A percentile compares a stretch with the other conserved stretches of the same genome.
These are phyloP conservation scores for Mystacides longicornis DNA, from an alignment of 2,888 invertebrate species.

Conservation along the genomic window DNA sequence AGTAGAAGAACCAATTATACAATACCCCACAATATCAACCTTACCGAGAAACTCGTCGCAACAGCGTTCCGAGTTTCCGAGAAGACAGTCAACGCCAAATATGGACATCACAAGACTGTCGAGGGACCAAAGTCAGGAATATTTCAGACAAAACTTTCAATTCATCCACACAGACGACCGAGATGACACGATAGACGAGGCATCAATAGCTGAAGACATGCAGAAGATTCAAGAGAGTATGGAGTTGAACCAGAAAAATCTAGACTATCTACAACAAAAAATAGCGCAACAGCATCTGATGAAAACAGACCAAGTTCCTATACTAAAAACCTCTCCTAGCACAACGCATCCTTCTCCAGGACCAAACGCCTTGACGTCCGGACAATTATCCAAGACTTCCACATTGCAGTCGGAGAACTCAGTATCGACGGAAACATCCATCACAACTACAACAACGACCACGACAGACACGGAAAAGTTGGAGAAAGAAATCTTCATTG, in stretches of 20 bases:
- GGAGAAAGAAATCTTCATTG: slow-evolving; percentile 77
- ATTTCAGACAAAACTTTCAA: slow-evolving; percentile 49
- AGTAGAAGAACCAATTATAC: slow-evolving; percentile 20
- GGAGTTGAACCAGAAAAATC: slow-evolving; percentile 45
- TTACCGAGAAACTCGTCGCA: slow-evolving; percentile 15
- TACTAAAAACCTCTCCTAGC: slow-evolving; percentile 22
- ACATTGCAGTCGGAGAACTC: slow-evolving; percentile 49
- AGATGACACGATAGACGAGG: slow-evolving; percentile 46
- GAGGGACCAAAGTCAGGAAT: slow-evolving; percentile 35
- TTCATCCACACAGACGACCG: slow-evolving; percentile 48
- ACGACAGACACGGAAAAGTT: slow-evolving; percentile 51
- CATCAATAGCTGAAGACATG: slow-evolving; percentile 33
- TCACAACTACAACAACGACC: slow-evolving; percentile 40
- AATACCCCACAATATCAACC: slow-evolving; percentile 16
- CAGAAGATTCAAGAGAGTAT: slow-evolving; percentile 48
- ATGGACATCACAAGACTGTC: slow-evolving; percentile 19
- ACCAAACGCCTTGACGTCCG: slow-evolving; percentile 36
- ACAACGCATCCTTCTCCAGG: slow-evolving; percentile 37
- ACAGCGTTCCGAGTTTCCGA: slow-evolving; percentile 14
- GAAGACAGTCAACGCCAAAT: slow-evolving; percentile 23
- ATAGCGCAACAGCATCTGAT: slow-evolving; percentile 41
- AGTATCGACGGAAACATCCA: slow-evolving; percentile 46
- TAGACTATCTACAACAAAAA: slow-evolving; percentile 48
- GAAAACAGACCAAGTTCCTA: slow-evolving; percentile 26
- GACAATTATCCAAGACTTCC: slow-evolving; percentile 43